These are phyloP conservation scores for Callopanchax toddi DNA, from an alignment of 2,113 vertebrate species.

Conservation along the genomic window DNA sequence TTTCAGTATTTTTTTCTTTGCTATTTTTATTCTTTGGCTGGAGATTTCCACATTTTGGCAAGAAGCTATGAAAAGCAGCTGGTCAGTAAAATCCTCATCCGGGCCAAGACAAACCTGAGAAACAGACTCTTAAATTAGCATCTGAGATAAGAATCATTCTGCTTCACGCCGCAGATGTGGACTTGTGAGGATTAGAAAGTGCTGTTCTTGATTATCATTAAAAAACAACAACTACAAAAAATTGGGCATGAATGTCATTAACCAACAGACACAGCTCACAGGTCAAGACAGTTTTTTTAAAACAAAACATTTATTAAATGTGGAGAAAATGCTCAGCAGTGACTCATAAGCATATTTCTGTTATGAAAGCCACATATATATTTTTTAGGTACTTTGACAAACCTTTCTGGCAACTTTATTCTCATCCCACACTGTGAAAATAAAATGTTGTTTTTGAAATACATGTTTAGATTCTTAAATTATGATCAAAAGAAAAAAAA, in stretches of 20 bases:
- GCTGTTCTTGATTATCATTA: conserved; percentile 2
- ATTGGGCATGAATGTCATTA: not conserved
- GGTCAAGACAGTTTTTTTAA: conserved; percentile 5
- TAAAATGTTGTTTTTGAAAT: too few relatives aligned
- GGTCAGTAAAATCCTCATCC: conserved; percentile 1
- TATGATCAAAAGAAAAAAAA: not conserved
- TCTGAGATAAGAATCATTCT: not conserved
- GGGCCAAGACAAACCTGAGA: conserved; percentile 26
- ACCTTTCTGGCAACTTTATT: conserved; percentile 14
- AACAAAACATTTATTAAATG: conserved; percentile 26
- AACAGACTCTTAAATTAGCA: conserved; percentile 14
- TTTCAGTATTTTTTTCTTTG: not conserved
- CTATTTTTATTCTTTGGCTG: not conserved
- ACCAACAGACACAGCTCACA: not conserved
- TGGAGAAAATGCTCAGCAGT: conserved; percentile 11
- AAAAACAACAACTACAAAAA: too few relatives aligned
- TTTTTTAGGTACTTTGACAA: conserved; percentile 13
- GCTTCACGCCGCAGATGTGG: conserved; percentile 24
- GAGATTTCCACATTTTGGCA: not conserved
- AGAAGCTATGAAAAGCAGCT: conserved; percentile 4
- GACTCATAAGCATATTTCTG: conserved; percentile 17
- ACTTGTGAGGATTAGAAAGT: conserved; percentile 12
- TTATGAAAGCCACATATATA: not conserved
- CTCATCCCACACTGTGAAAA: conserved; percentile 11
- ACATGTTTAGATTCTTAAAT: too few relatives aligned